Evolutionary conservation across 2,888 invertebrate genomes (phyloP).

Genomic region (Tanytarsus gracilentus): DNA sequence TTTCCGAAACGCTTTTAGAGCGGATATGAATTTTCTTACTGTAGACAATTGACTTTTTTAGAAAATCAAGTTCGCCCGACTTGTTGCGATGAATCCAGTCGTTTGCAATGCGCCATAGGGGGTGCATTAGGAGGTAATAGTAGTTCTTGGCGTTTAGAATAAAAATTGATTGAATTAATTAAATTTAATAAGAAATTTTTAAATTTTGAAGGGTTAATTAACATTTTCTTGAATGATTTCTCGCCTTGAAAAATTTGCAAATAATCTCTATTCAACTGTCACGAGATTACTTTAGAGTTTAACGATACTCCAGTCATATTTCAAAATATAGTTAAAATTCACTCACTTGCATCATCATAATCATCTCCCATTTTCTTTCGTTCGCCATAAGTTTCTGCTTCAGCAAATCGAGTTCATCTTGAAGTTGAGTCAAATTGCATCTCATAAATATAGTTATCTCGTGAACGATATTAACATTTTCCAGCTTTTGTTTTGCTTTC

Average conservation of each 20-base stretch:
- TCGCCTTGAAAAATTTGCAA: too few relatives aligned
- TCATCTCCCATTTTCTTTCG: constrained; percentile 22
- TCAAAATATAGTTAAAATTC: too few relatives aligned
- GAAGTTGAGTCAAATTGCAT: neutral
- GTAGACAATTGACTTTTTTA: constrained; percentile 19
- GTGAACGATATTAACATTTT: neutral
- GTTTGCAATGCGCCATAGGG: constrained; percentile 26
- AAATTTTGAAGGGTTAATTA: neutral
- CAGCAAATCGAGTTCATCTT: constrained; percentile 10
- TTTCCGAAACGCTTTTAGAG: constrained; percentile 17
- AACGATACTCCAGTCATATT: too few relatives aligned
- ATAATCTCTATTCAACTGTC: too few relatives aligned
- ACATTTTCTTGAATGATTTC: too few relatives aligned
- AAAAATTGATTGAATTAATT: neutral
- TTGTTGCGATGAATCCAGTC: constrained; percentile 28
- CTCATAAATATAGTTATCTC: neutral
- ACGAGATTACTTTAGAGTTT: too few relatives aligned
- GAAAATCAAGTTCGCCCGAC: constrained; percentile 13
- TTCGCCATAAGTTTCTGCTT: constrained; percentile 17
- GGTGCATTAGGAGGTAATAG: constrained; percentile 28
- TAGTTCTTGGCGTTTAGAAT: constrained; percentile 18
- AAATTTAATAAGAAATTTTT: neutral
- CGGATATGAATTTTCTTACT: constrained; percentile 23
- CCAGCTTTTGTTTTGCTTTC: constrained; percentile 19
- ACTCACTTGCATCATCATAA: constrained; percentile 25